Evolutionary conservation across 2,888 invertebrate species (phyloP), one percentile per base, ranked within the genome.

Genomic region (Dascillus cervinus): DNA sequence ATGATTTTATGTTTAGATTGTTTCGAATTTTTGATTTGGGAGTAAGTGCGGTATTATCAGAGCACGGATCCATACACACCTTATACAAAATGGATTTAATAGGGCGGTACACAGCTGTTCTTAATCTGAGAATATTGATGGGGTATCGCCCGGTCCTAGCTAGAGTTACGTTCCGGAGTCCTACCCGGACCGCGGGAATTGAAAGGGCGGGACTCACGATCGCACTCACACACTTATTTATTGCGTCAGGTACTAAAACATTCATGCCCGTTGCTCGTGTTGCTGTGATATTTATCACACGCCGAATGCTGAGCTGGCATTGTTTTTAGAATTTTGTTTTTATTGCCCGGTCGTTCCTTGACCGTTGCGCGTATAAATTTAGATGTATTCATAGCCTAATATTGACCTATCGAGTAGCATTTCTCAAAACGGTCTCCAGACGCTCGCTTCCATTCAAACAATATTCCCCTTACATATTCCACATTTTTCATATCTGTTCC

Each of bases 401-500:
- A n/a, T 34, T 39, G 48, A 46, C 42, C 43, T 39, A 40, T 41
- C 34, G 41, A 42, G 37, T 39, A 46, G 42, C 40, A 41, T 46
- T 43, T 46, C 38, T 43, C 39, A 37, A 42, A 34, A 32, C 27
- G 26, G 37, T 37, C 35, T 33, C 32, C 33, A 40, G 41, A 37
- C 43, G 39, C 32, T 29, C 43, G 37, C 34, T 44, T 46, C 41
- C 40, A 41, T 46, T 42, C 46, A 44, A 45, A 48, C 46, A 49
- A 47, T 49, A 39, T 43, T 42, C 41, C 31, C 26, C 35, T n/a
- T n/a, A 43, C 46, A 49, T 49, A 47, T 39, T 25, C 29, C 38
- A 33, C 46, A 50, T 49, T 46, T 52, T 48, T 52, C 49, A 50
- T 49, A 50, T 46, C 47, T 48, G 39, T 43, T 39, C 43, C 12